Evolutionary conservation across 2,113 vertebrate species (phyloP), one percentile per base, ranked within the genome.

Genomic region (Alligator sinensis): DNA sequence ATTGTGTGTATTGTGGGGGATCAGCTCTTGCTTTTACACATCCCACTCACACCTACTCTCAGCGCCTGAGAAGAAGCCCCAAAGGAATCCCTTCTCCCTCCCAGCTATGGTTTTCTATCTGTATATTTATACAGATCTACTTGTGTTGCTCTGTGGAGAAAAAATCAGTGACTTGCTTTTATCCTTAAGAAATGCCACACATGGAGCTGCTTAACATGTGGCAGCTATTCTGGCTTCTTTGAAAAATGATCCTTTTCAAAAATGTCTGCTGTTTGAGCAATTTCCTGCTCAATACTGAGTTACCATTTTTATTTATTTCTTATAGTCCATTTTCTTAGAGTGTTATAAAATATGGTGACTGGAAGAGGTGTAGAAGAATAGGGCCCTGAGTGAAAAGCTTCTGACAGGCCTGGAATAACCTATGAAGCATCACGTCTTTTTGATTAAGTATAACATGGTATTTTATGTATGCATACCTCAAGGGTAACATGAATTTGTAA

Each of bases 251-350:
- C 4, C 4, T 88, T 84, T 72, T 38, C 30, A 82, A 92, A 87
- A 38, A 54, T 4, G 54, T 79, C 30, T 7, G 1, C 38, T 6
- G 1, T 70, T 75, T 77, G 59, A n/a, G 17, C 84, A 25, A 19
- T 91, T 88, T 94, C 66, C 34, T 91, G 5, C 21, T 82, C 54
- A 17, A 2, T 66, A 80, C 4, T 19, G 22, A 38, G 34, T 89
- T 87, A 30, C 2, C 3, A 55, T 91, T 84, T 63, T 5, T 84
- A 21, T 74, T 77, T 91, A 54, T n/a, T 79, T 91, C 70, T 83
- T 85, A 0, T 72, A 18, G 4, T 76, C 90, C 9, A 4, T 78
- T 57, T 19, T 1, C 0, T 22, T 66, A 77, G 59, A 60, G 38
- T 12, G 21, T 66, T 80, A 54, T 38, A 75, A 95, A 93, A 88